phyloP scores from a whole-genome alignment of 37 sponge, comb jelly and placozoan genomes.

The Halisarca cf. caerulea region DNA sequence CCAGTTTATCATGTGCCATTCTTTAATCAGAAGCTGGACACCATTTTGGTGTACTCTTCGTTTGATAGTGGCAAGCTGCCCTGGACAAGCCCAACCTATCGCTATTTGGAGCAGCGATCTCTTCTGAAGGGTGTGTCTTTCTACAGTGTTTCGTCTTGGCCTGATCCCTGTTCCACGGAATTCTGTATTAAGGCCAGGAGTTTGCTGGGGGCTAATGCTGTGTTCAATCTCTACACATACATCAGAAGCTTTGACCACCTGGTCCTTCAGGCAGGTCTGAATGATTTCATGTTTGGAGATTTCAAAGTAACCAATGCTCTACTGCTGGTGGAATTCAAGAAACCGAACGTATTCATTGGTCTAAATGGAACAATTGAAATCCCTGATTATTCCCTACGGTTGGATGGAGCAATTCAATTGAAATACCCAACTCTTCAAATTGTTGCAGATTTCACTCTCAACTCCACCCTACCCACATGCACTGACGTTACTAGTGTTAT shows the following conservation, averaged over 20 bases:
- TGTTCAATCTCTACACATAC: neutral
- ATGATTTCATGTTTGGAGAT: conserved; percentile 3
- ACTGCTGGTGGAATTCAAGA: no score
- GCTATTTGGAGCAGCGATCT: neutral
- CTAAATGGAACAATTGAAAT: conserved; percentile 40
- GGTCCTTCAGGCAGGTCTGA: neutral
- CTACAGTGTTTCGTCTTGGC: neutral
- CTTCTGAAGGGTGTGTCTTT: neutral
- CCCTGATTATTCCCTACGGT: neutral
- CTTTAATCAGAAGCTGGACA: conserved; percentile 11
- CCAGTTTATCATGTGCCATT: neutral
- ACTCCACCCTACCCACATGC: no score
- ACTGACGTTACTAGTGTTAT: no score
- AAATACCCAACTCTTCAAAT: no score
- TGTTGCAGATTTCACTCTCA: no score
- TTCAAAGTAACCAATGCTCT: neutral
- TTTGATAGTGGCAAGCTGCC: neutral
- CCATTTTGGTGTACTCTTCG: conserved; percentile 1
- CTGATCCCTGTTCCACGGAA: conserved; percentile 4
- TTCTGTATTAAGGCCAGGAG: conserved; percentile 15
- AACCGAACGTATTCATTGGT: no score
- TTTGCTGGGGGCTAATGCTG: conserved; percentile 28
- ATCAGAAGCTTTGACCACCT: neutral
- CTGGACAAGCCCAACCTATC: neutral
- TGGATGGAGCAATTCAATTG: no score